Evolutionary conservation across 2,797 vertebrate species (phyloP).

Genomic region (Anisognathus igniventris): DNA sequence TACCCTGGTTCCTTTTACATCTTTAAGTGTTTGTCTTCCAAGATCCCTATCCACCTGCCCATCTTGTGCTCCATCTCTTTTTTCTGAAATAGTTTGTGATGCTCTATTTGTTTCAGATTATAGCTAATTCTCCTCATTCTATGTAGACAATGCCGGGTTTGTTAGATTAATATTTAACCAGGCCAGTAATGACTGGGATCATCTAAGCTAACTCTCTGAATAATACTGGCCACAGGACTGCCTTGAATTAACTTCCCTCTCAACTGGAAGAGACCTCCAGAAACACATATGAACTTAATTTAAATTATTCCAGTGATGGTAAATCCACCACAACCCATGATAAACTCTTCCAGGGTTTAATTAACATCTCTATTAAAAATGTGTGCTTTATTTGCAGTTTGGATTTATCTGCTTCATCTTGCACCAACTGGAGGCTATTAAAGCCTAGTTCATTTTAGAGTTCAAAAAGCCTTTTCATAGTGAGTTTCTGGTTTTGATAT

Average conservation of each 20-base stretch:
- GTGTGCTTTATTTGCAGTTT: slow-evolving; percentile 46
- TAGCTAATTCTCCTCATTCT: not conserved
- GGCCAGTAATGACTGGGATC: not conserved
- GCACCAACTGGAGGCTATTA: slow-evolving; percentile 58
- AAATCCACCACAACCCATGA: not conserved
- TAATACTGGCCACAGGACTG: not conserved
- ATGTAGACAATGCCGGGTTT: not conserved
- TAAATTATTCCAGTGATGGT: not conserved
- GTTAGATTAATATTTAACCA: not conserved
- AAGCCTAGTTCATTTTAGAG: slow-evolving; percentile 6
- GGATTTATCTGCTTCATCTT: slow-evolving; percentile 40
- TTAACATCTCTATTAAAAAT: slow-evolving; percentile 55
- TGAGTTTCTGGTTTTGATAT: slow-evolving; percentile 46
- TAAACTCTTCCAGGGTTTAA: slow-evolving; percentile 52
- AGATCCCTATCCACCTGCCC: not conserved
- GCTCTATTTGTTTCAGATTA: not conserved
- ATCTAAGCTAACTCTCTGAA: not conserved
- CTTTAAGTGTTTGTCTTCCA: not conserved
- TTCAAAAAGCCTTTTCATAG: slow-evolving; percentile 39
- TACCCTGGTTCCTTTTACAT: not conserved
- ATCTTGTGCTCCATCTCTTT: not conserved
- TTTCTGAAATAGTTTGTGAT: not conserved
- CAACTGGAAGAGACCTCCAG: not conserved
- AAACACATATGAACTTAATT: slow-evolving; percentile 42
- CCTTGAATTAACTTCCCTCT: slow-evolving; percentile 30